These are phyloP conservation scores for Apodemus speciosus DNA, from an alignment of 2,113 vertebrate species.

Conservation along the genomic window DNA sequence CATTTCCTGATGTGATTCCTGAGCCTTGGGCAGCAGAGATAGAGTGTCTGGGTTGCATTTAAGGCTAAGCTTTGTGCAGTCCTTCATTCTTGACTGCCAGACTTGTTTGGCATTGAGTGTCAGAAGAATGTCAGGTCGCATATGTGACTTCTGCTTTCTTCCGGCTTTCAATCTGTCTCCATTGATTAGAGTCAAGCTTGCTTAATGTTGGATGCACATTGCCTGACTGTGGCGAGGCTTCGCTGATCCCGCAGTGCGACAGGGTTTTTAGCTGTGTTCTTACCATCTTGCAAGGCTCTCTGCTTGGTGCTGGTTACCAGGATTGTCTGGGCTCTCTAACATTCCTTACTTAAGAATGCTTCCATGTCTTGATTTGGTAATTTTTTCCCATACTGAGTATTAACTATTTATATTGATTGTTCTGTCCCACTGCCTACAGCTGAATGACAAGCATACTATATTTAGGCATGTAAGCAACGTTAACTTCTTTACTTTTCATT, in stretches of 20 bases:
- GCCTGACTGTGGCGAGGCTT: background rate
- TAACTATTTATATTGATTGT: background rate
- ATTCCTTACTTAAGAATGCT: background rate
- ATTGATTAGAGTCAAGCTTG: background rate
- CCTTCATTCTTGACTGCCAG: background rate
- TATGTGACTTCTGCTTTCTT: background rate
- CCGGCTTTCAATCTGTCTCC: background rate
- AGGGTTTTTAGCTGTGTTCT: background rate
- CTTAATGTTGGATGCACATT: background rate
- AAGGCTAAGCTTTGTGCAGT: background rate
- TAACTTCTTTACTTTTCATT: background rate
- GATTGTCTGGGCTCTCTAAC: background rate
- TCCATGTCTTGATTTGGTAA: background rate
- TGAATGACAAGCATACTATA: background rate
- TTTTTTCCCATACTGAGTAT: background rate
- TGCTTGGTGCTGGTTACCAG: too few species aligned
- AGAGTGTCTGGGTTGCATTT: background rate
- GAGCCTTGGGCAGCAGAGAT: background rate
- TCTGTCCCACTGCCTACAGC: background rate
- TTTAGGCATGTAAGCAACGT: background rate
- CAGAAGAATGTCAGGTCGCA: background rate
- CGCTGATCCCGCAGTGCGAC: too few species aligned
- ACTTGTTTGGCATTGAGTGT: background rate
- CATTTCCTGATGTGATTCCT: background rate
- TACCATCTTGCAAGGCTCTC: too few species aligned